Conservation (phyloP, 2,797 vertebrate genomes). For the Acanthurus leucopareius region DNA sequence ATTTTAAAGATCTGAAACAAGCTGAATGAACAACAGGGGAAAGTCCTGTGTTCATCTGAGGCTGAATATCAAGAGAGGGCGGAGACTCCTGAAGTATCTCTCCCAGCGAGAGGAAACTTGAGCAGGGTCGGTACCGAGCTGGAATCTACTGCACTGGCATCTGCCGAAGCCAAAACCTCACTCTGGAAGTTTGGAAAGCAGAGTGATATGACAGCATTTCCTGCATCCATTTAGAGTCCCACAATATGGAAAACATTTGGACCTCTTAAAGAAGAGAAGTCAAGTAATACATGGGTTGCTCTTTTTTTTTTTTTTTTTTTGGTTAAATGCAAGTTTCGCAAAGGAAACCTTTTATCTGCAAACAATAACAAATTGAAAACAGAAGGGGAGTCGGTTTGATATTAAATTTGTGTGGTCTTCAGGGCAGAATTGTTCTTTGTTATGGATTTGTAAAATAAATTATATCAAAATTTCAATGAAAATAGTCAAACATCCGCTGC, state of each 20-base stretch:
- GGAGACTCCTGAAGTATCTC: conserved; percentile 60
- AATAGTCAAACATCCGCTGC: conserved; percentile 55
- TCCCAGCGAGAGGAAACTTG: conserved; percentile 73
- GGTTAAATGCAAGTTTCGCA: conserved; percentile 64
- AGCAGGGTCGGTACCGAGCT: conserved; percentile 71
- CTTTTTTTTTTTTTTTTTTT: conserved; percentile 40
- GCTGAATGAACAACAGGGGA: conserved; percentile 22
- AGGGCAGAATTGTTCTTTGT: conserved; percentile 55
- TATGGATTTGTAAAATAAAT: conserved; percentile 52
- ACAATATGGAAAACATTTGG: conserved; percentile 81
- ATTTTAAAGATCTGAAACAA: conserved; percentile 40
- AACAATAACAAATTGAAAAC: conserved; percentile 76
- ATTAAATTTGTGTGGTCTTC: conserved; percentile 67
- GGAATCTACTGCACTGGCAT: conserved; percentile 78
- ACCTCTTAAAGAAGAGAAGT: conserved; percentile 66
- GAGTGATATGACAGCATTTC: conserved; percentile 82
- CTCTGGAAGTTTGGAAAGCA: conserved; percentile 80
- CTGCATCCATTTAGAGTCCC: conserved; percentile 80
- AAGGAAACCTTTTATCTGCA: conserved; percentile 71
- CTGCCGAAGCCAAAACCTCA: conserved; percentile 72
- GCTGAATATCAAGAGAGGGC: conserved; percentile 48
- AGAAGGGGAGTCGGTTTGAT: conserved; percentile 54
- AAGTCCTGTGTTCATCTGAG: neutral
- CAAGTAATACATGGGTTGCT: conserved; percentile 47
- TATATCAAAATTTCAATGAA: conserved; percentile 46